These are phyloP conservation scores for Chymomyza costata DNA, from an alignment of 1,140 invertebrate genomes.

Conservation along the genomic window DNA sequence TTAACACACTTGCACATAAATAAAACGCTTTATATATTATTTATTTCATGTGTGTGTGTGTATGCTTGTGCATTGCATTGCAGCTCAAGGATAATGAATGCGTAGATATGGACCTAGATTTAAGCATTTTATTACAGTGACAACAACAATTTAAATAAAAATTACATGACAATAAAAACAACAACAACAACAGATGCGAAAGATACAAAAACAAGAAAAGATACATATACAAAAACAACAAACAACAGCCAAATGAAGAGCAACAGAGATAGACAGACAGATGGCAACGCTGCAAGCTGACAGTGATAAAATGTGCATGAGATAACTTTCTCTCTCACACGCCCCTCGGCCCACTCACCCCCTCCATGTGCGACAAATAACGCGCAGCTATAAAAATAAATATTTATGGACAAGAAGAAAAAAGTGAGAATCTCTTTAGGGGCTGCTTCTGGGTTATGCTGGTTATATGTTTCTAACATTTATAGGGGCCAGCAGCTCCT, in stretches of 20 bases:
- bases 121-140: constrained; percentile 62
- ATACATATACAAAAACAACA: no score
- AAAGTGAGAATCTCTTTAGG: no score
- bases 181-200: not conserved
- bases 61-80: not conserved
- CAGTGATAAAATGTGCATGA: constrained; percentile 46
- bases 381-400: constrained; percentile 45
- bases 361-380: constrained; percentile 28
- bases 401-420: constrained; percentile 46
- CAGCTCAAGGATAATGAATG: constrained; percentile 68
- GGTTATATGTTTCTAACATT: no score
- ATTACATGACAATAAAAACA: constrained; percentile 38
- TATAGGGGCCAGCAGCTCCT: no score
- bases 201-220: not conserved
- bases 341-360: constrained; percentile 6
- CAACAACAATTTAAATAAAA: constrained; percentile 63
- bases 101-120: constrained; percentile 74
- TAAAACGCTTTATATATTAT: no score
- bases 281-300: constrained; percentile 7
- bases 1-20: constrained; percentile 5
- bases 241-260: no score
- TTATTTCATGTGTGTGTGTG: no score
- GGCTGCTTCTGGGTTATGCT: no score
- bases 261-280: no score
- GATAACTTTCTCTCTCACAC: constrained; percentile 40